phyloP scores from a whole-genome alignment of 2,888 invertebrate genomes.

The Dinocampus coccinellae region DNA sequence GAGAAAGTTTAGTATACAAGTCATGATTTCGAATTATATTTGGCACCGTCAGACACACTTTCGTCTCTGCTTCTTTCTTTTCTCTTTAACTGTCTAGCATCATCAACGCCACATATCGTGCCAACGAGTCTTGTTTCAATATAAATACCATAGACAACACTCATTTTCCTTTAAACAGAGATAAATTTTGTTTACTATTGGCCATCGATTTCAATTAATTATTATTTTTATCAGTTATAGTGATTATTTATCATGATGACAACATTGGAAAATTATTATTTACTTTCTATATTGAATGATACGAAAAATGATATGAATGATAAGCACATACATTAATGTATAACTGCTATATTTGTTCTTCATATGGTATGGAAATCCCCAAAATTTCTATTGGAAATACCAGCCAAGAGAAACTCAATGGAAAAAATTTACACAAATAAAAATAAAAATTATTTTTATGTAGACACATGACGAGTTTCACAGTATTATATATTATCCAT shows the following conservation, averaged over 20 bases:
- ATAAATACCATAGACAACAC: background rate
- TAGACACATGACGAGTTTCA: background rate
- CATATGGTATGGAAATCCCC: background rate
- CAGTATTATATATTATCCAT: no score
- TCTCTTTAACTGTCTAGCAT: background rate
- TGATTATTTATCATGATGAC: background rate
- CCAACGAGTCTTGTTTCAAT: background rate
- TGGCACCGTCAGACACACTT: slow-evolving; percentile 36
- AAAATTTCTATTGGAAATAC: background rate
- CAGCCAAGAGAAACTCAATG: background rate
- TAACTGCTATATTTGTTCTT: background rate
- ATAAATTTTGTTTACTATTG: background rate
- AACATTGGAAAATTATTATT: background rate
- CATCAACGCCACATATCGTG: background rate
- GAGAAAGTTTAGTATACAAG: slow-evolving; percentile 50
- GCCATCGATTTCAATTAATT: background rate
- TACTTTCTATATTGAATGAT: background rate
- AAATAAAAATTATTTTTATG: background rate
- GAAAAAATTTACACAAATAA: background rate
- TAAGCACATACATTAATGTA: background rate
- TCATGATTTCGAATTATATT: slow-evolving; percentile 52
- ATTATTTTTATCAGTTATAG: background rate
- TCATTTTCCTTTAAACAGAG: background rate
- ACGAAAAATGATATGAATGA: background rate
- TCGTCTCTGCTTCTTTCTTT: no score